Evolutionary conservation across 2,113 vertebrate species (phyloP), one percentile per base, ranked within the genome.

Genomic region (Bubo bubo): DNA sequence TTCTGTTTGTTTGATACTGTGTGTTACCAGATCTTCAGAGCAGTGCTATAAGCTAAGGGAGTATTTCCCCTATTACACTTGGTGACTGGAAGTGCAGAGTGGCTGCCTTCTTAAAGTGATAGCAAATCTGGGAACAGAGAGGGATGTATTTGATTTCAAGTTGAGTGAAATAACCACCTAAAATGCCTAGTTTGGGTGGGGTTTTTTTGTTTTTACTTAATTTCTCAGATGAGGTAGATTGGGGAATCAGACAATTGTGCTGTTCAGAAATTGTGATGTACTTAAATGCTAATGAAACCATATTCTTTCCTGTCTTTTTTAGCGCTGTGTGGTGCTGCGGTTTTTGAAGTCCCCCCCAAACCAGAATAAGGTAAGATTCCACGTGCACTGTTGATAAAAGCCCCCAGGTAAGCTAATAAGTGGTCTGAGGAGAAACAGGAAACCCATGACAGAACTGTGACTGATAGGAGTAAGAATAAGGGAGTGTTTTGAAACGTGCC

Each of bases 291-390:
- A 86, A 91, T 1, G 10, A 63, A 82, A 71, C 94, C 15, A 45
- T 84, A 19, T 71, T 95, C n/a, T 91, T 64, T 89, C 28, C 19
- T 50, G 1, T 84, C 96, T 74, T 47, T 37, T 91, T 34, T 95
- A 99, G 99, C 98, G 99, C 81, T 99, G 99, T 86, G 98, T 98
- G 97, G 99, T 99, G 91, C 97, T 99, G 19, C 99, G 99, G 53
- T 99, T 99, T 70, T 97, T 99, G 96, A 99, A 99, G 97, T 99
- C 98, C 92, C 98, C 99, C 41, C 98, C 98, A 80, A 98, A 98
- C 71, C 97, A 98, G 76, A 98, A 97, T 71, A 99, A 99, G 99
- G 99, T 99, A 98, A 97, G 97, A 59, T 41, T 49, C 32, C 72
- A 19, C 4, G 0, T 1, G 18, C 55, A 4, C 62, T 45, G 19